Evolutionary conservation across 2,113 vertebrate species (phyloP).

Genomic region (Oceanodroma tethys): DNA sequence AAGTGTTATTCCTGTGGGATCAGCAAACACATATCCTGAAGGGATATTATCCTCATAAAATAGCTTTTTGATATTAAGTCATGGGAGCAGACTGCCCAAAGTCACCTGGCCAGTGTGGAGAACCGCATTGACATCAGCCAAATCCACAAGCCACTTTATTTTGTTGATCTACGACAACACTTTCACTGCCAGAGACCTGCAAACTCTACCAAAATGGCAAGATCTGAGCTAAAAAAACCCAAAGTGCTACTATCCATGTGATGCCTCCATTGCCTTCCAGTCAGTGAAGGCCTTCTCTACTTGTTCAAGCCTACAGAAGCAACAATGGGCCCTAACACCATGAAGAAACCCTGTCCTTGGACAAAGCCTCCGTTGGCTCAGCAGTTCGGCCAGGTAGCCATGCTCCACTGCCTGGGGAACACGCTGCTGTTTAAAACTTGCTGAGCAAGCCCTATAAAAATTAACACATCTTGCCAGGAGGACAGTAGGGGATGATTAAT

Average conservation of each 20-base stretch:
- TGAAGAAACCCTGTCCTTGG: background rate
- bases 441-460: slow-evolving; percentile 5
- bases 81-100: background rate
- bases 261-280: background rate
- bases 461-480: background rate
- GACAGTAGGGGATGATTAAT: background rate
- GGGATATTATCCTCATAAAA: background rate
- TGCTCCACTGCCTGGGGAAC: background rate
- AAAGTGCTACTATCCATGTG: background rate
- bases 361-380: background rate
- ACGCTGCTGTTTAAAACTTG: background rate
- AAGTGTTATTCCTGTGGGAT: background rate
- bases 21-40: background rate
- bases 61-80: background rate
- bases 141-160: background rate
- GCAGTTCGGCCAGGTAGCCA: background rate
- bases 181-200: background rate
- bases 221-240: background rate
- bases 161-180: background rate
- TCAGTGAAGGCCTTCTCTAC: background rate
- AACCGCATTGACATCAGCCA: background rate
- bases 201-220: background rate
- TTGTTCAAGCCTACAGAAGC: background rate
- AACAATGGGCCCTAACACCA: background rate
- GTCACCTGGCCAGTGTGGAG: background rate